Conservation (phyloP, 1,140 invertebrate species). For the Branchinecta lindahli region DNA sequence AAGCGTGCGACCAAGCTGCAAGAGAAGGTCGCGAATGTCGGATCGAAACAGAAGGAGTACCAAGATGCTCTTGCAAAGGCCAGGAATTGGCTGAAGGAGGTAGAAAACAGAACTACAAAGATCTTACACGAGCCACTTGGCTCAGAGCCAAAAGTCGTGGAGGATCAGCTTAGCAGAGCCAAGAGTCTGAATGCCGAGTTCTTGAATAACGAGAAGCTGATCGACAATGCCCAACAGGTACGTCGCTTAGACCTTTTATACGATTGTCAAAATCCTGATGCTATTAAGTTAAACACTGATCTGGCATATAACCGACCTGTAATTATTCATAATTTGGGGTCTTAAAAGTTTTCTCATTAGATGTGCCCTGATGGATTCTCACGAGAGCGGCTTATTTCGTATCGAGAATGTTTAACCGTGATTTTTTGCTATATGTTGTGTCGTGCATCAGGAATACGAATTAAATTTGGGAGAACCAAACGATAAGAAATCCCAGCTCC, state of each 20-base stretch:
- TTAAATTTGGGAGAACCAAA: no score
- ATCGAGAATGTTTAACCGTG: no score
- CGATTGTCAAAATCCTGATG: neutral
- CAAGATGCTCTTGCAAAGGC: conserved; percentile 68
- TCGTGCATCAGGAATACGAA: no score
- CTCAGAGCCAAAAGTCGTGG: conserved; percentile 66
- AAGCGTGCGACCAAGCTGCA: conserved; percentile 61
- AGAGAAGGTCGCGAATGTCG: conserved; percentile 56
- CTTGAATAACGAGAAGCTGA: conserved; percentile 59
- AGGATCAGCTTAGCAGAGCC: conserved; percentile 67
- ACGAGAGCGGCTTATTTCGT: no score
- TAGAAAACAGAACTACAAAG: conserved; percentile 56
- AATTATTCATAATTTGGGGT: no score
- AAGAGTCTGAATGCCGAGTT: conserved; percentile 74
- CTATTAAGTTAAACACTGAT: no score
- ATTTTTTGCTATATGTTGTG: no score
- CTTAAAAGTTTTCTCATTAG: neutral
- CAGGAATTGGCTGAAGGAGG: conserved; percentile 59
- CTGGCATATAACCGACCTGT: no score
- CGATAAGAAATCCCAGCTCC: no score
- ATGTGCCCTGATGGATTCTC: neutral
- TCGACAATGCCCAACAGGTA: conserved; percentile 58
- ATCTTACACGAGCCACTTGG: conserved; percentile 40
- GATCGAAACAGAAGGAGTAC: conserved; percentile 61
- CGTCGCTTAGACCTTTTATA: conserved; percentile 23